A percentile compares a stretch with the other conserved stretches of the same genome.
Evolutionary conservation across 2,113 vertebrate genomes (phyloP).

Genomic region (Zeus faber): DNA sequence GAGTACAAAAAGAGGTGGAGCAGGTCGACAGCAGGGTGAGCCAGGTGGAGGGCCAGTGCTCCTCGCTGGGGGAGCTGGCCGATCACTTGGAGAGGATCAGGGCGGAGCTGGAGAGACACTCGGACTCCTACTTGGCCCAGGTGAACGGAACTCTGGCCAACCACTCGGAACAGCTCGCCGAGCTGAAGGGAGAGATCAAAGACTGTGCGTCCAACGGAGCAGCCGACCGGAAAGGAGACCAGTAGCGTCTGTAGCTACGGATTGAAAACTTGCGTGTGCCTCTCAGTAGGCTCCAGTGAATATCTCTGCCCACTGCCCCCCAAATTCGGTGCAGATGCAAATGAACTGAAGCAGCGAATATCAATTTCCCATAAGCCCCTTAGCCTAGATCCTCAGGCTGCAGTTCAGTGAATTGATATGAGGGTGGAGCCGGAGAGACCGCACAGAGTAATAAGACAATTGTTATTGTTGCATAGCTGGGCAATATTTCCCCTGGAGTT

Average conservation of each 20-base stretch:
- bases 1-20: constrained; percentile 81
- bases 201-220: constrained; percentile 78
- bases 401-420: constrained; percentile 25
- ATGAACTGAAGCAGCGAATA: constrained; percentile 33
- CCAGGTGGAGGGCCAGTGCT: constrained; percentile 81
- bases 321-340: constrained; percentile 33
- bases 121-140: constrained; percentile 81
- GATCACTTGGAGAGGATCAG: constrained; percentile 80
- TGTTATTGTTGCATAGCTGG: constrained; percentile 52
- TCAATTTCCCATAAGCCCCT: constrained; percentile 25
- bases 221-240: constrained; percentile 60
- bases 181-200: constrained; percentile 83
- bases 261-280: constrained; percentile 24
- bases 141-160: constrained; percentile 81
- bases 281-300: constrained; percentile 37
- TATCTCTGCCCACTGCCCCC: constrained; percentile 26
- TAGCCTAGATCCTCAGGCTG: constrained; percentile 31
- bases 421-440: constrained; percentile 18
- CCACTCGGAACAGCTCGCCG: constrained; percentile 84
- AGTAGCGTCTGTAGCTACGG: constrained; percentile 61
- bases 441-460: constrained; percentile 28
- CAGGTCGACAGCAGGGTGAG: constrained; percentile 83
- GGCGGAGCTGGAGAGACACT: constrained; percentile 79
- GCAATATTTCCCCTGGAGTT: constrained; percentile 46
- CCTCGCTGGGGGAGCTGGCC: constrained; percentile 74